phyloP scores from a whole-genome alignment of 1,140 invertebrate species.

The Drosophila micromelanica region DNA sequence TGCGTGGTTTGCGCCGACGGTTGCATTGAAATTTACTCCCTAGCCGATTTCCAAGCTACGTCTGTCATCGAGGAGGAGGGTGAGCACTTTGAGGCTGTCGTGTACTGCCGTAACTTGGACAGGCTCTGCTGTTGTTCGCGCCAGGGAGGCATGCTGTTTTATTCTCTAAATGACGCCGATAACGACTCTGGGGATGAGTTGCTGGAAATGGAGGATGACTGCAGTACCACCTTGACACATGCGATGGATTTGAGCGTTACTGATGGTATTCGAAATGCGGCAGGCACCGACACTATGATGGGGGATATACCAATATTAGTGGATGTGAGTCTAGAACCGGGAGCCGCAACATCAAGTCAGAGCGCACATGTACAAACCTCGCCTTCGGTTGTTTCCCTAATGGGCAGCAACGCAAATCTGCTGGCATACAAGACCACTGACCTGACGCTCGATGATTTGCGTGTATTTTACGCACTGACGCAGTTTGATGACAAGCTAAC shows the following conservation, averaged over 20 bases:
- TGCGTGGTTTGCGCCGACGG: constrained; percentile 89
- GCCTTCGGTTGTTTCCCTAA: constrained; percentile 55
- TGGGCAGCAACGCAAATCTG: constrained; percentile 73
- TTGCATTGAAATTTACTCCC: constrained; percentile 88
- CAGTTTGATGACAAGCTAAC: constrained; percentile 86
- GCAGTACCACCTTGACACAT: constrained; percentile 78
- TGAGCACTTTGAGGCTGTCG: constrained; percentile 90
- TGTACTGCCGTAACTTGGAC: constrained; percentile 92
- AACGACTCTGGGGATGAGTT: constrained; percentile 89
- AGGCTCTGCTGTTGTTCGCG: constrained; percentile 92
- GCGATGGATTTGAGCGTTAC: constrained; percentile 66
- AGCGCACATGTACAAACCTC: constrained; percentile 57
- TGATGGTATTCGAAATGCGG: constrained; percentile 43
- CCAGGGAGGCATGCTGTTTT: constrained; percentile 92
- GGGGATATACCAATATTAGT: constrained; percentile 30
- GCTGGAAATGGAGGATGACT: constrained; percentile 87
- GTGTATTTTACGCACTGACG: constrained; percentile 87
- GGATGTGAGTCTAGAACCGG: constrained; percentile 52
- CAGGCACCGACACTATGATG: constrained; percentile 10
- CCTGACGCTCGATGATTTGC: constrained; percentile 86
- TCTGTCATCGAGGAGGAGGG: constrained; percentile 88
- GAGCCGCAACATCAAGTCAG: constrained; percentile 21
- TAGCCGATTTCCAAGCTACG: constrained; percentile 87
- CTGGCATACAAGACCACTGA: constrained; percentile 86
- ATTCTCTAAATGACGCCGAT: constrained; percentile 89